phyloP scores from a whole-genome alignment of 2,888 invertebrate genomes.

The Chalcis sispes region DNA sequence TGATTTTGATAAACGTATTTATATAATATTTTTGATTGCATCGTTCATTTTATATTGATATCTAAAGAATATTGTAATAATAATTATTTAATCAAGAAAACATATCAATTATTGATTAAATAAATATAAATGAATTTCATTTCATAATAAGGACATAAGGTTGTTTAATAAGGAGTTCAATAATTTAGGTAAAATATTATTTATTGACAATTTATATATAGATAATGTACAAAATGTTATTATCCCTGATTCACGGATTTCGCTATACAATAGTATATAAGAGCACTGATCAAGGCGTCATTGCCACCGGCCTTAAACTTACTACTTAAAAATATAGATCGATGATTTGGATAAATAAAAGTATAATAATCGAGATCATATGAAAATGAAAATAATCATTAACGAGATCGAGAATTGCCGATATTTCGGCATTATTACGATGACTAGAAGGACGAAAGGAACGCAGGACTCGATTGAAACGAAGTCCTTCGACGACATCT shows the following conservation, averaged over 20 bases:
- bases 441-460: slow-evolving; percentile 74
- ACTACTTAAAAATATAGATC: slow-evolving; percentile 25
- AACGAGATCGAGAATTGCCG: slow-evolving; percentile 63
- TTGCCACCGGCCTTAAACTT: slow-evolving; percentile 58
- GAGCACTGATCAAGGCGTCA: slow-evolving; percentile 70
- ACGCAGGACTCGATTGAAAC: slow-evolving; percentile 65
- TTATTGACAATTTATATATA: slow-evolving; percentile 72
- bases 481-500: slow-evolving; percentile 55
- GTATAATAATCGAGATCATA: slow-evolving; percentile 65
- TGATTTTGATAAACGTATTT: too few relatives aligned
- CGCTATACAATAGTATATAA: slow-evolving; percentile 62
- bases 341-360: slow-evolving; percentile 27
- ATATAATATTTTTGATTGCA: too few relatives aligned
- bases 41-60: too few relatives aligned
- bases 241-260: slow-evolving; percentile 68
- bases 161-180: slow-evolving; percentile 56
- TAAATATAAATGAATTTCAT: too few relatives aligned
- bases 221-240: slow-evolving; percentile 69
- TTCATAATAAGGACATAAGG: too few relatives aligned
- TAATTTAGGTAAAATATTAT: slow-evolving; percentile 63
- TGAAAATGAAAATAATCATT: too few relatives aligned
- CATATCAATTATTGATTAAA: too few relatives aligned
- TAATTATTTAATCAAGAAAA: too few relatives aligned
- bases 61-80: too few relatives aligned
- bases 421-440: slow-evolving; percentile 56